Base-by-base conservation (phyloP, 2,888 invertebrate species). In the Habroteleia sp. region DNA sequence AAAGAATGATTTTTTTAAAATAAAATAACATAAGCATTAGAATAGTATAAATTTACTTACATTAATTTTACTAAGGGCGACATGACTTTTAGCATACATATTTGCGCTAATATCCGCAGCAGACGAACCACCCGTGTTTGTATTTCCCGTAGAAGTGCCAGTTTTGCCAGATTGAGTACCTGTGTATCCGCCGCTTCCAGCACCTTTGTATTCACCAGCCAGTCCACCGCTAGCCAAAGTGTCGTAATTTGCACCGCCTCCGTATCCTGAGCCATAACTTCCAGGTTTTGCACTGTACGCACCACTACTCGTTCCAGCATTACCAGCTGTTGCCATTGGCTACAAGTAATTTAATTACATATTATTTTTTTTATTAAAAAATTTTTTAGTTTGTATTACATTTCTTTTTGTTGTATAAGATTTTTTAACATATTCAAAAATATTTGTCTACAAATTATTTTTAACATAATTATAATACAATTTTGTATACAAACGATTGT, bases 51-150 rank as follows among this genome's bases (percentile, higher is more conserved):
- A n/a, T 6, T 16, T 46, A 93, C 95, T 93, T 89, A 95, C 95
- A 90, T 95, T 95, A 88, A 96, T 96, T 91, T 96, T 96, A 87
- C 94, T 94, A 87, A 97, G 92, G 85, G 96, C 94, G 80, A 95
- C 94, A 89, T 97, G 96, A 78, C 93, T 92, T 89, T 97, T 97
- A 84, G 94, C 93, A 89, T 97, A 97, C 92, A 96, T 95, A 23
- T 94, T 93, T 79, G 93, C 92, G 82, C 91, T 91, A 84, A 96
- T 92, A 82, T 96, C 96, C 50, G 94, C 93, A 42, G 92, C 91
- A 46, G 93, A 92, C 52, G 85, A 85, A 65, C 84, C 87, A 69
- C 84, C 85, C 13, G 86, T 84, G 68, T 86, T 88, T 39, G 84
- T 84, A 62, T 85, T 88, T 23, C 85, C 85, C 17, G 84, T 85